Evolutionary conservation across 2,113 vertebrate genomes (phyloP), one percentile per base, ranked within the genome.

Genomic region (Megaleporinus macrocephalus): DNA sequence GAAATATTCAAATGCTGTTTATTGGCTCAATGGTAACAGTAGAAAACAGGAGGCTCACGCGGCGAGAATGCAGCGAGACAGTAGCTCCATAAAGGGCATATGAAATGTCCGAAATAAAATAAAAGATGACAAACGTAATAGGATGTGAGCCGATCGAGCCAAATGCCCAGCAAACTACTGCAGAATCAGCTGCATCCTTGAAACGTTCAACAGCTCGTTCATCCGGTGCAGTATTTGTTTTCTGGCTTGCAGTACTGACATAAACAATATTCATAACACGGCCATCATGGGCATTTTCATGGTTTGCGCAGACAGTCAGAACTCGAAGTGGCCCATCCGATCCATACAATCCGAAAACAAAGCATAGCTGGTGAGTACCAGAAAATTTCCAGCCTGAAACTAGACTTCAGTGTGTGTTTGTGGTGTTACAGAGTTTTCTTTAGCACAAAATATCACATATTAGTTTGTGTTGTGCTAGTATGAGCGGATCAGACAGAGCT

Each of bases 61-160:
- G 44, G 18, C 65, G 27, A 61, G 29, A 70, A 59, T n/a, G 16
- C 15, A 1, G 76, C 53, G 68, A 70, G 68, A 79, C 11, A 30
- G 53, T 49, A 70, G 65, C 55, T 83, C 36, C 5, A 63, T 72
- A 83, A 86, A 86, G 81, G 77, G 49, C 84, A 86, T 41, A 7
- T 47, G 51, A 83, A 86, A 83, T 83, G 80, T 85, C 80, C 80
- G 26, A 83, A 76, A 76, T 33, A 66, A 7, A 78, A 75, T 29
- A 63, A 51, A 69, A 75, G 36, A 81, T 30, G 36, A 44, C 77
- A 83, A 57, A 63, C n/a, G 20, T 36, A 74, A 70, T 30, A 49
- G 47, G 53, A 73, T 70, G 62, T 61, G 57, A 79, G 20, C 53
- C 15, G 15, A 65, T 51, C 72, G 12, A 55, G 47, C 22, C 62